phyloP scores from a whole-genome alignment of 35 echinoderm and acorn worm species.

The Hemicentrotus pulcherrimus region DNA sequence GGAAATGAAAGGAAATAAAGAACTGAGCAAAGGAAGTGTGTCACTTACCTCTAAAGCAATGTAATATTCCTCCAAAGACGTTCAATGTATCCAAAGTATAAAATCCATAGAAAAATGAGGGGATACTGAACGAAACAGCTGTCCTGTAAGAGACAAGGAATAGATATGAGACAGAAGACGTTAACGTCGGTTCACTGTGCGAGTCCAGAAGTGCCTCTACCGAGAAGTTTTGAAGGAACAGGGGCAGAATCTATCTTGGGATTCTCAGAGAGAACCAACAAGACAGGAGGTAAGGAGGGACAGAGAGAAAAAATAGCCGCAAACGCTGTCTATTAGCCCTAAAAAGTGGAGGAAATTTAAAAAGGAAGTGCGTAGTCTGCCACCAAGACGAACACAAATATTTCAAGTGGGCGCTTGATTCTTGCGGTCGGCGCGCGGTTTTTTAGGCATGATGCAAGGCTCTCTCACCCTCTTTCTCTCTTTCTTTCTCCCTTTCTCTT shows the following conservation, averaged over 20 bases:
- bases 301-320: conserved; percentile 22
- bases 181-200: not conserved
- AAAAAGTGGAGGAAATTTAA: conserved; percentile 22
- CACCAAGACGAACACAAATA: not conserved
- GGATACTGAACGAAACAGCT: not conserved
- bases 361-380: conserved; percentile 20
- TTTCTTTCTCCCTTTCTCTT: not conserved
- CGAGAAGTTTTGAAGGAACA: not conserved
- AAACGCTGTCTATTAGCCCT: conserved; percentile 8
- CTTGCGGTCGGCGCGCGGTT: conserved; percentile 12
- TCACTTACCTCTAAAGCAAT: not conserved
- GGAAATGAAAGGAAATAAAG: too few relatives aligned
- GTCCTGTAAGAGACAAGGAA: not conserved
- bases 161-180: not conserved
- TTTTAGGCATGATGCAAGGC: not conserved
- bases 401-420: not conserved
- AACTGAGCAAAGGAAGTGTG: not conserved
- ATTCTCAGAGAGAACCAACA: not conserved
- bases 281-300: not conserved
- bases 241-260: not conserved
- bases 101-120: not conserved
- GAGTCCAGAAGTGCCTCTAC: not conserved
- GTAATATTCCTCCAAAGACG: not conserved
- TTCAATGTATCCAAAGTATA: not conserved
- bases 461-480: not conserved